Evolutionary conservation across 1,140 invertebrate species (phyloP), one percentile per base, ranked within the genome.

Genomic region (Tetramorium parvispinum): DNA sequence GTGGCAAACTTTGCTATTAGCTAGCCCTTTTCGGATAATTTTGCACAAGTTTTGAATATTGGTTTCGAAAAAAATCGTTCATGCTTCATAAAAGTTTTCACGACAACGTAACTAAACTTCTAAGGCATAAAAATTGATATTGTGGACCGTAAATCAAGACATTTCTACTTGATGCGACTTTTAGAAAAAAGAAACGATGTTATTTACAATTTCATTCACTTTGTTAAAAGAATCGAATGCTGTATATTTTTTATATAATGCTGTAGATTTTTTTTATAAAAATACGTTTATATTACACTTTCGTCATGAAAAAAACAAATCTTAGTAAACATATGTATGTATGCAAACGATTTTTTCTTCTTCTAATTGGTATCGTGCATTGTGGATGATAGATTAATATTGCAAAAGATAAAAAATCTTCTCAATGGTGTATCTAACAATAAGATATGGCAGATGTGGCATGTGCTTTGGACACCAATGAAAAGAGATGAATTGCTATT

Each of bases 1-100:
- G 21, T 83, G 13, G 18, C 68, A n/a, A 73, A 73, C 65, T 83
- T 83, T 37, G 79, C 46, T 59, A 83, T 71, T 61, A 83, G 68
- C 68, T 73, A 49, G 43, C 24, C 32, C 27, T 68, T 83, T 83
- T 75, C 40, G 53, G 13, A 0, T 24, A n/a, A 83, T 83, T 57
- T 75, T 32, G 46, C 40, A 59, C 46, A 83, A 75, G 40, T 24
- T 49, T 13, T 3, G 24, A 59, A 83, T 83, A 83, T 73, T 32
- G 55, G 55, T 75, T 59, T 75, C n/a, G 13, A 37, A 73, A 57
- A 71, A 73, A 81, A 81, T 78, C 27, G 59, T 53, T n/a, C 46
- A 49, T 66, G n/a, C 66, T 16, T 43, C 18, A 27, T 11, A 43
- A 59, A 73, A 82, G 40, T 82, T 73, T 49, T 21, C 11, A 16